Evolutionary conservation across 35 echinoderm and acorn worm genomes (phyloP), one percentile per base, ranked within the genome.

Genomic region (Acanthaster planci): DNA sequence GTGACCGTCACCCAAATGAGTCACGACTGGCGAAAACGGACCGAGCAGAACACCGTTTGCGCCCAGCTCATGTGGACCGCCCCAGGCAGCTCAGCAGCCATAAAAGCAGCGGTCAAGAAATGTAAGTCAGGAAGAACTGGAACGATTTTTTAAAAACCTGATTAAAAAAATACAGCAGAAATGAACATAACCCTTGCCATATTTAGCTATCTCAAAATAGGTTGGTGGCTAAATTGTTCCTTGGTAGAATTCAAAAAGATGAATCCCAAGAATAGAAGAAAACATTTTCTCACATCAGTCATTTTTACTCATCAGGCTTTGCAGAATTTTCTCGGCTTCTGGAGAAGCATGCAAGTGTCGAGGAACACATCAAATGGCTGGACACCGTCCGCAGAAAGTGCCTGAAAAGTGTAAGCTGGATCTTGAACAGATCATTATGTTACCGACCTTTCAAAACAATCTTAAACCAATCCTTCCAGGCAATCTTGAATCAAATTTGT

Each of bases 331-430:
- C 38, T 2, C 14, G 58, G 16, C 75, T 94, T 5, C 55, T 94
- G 52, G 79, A 90, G 19, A 64, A 52, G 44, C 50, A 81, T 22
- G 37, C 67, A 19, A 78, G 84, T 40, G 88, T 94, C 9, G 92
- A 94, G 67, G 88, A 90, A 12, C 92, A 94, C 54, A 76, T 94
- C 42, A 90, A 90, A 50, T 94, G 92, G 92, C 78, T 94, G 51
- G 88, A 94, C 44, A 40, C 75, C 9, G 88, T 94, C 26, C 55
- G 76, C 21, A 68, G 50, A 10, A 87, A 51, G 57, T 94, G 67
- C 60, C 51, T 85, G 35, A 76, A 39, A 31, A 89, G 76, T 58
- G 85, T 83, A 81, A 75, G 55, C 32, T 4, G 42, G 42, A 47
- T 47, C 42, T 47, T 4, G n/a, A n/a, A n/a, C n/a, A n/a, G n/a